Evolutionary conservation across 2,888 invertebrate genomes (phyloP).

Genomic region (Mechanitis mazaeus): DNA sequence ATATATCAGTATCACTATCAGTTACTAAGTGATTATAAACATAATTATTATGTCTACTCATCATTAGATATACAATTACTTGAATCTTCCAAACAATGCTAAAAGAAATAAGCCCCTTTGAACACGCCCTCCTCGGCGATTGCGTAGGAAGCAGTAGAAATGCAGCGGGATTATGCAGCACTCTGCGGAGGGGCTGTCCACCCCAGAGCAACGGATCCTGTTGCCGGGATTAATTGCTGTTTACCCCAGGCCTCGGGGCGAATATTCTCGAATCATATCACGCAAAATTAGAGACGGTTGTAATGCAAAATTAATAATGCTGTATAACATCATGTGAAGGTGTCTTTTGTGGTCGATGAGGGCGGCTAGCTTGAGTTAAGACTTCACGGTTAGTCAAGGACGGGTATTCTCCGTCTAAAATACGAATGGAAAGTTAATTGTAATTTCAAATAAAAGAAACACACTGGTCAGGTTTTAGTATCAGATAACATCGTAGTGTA

Average conservation of each 20-base stretch:
- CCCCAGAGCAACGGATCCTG: conserved; percentile 58
- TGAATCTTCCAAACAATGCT: conserved; percentile 53
- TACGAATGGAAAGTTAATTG: neutral
- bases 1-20: too few relatives aligned
- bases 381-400: neutral
- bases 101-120: conserved; percentile 47
- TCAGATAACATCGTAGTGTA: neutral
- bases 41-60: neutral
- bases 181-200: conserved; percentile 52
- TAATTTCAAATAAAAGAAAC: too few relatives aligned
- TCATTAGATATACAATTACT: conserved; percentile 32
- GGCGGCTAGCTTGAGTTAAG: neutral
- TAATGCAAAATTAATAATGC: conserved; percentile 65
- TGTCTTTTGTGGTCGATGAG: conserved; percentile 39
- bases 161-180: conserved; percentile 68
- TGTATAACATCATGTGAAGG: conserved; percentile 36
- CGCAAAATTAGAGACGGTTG: conserved; percentile 63
- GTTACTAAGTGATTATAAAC: neutral
- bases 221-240: conserved; percentile 74
- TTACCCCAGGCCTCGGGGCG: conserved; percentile 59
- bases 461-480: neutral
- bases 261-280: conserved; percentile 61
- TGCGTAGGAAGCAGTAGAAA: conserved; percentile 69
- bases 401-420: neutral
- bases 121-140: conserved; percentile 50